Percentiles rank a stretch among this genome's conserved stretches.
phyloP scores from a whole-genome alignment of 2,113 vertebrate genomes.

The Menidia beryllina region DNA sequence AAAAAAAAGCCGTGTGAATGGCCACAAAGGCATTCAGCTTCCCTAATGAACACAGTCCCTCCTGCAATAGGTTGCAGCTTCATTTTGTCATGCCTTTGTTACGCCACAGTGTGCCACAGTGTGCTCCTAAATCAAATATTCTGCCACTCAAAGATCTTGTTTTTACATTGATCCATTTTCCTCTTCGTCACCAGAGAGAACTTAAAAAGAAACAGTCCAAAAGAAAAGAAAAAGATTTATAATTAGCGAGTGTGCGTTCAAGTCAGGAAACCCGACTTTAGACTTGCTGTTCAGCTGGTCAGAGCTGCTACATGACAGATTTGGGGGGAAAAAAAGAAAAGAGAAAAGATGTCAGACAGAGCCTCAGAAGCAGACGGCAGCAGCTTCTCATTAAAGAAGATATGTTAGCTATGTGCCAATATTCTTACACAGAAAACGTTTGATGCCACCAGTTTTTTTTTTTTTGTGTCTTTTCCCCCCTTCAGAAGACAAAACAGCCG shows the following conservation, averaged over 20 bases:
- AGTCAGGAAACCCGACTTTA: neutral
- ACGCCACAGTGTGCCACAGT: too few species aligned
- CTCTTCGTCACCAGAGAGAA: slow-evolving; percentile 5
- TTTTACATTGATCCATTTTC: neutral
- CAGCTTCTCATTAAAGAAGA: neutral
- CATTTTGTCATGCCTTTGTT: too few species aligned
- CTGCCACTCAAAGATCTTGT: neutral
- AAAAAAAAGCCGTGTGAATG: too few species aligned
- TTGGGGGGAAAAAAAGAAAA: neutral
- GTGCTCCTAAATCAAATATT: neutral
- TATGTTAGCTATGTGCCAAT: neutral
- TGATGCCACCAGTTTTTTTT: slow-evolving; percentile 3
- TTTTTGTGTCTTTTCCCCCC: slow-evolving; percentile 15
- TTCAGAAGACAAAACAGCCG: slow-evolving; percentile 32
- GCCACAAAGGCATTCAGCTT: too few species aligned
- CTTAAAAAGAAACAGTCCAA: neutral
- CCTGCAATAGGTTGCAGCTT: too few species aligned
- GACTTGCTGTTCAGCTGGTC: slow-evolving; percentile 3
- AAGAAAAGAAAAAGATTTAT: neutral
- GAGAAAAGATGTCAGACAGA: neutral
- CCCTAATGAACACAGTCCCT: too few species aligned
- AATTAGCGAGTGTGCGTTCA: neutral
- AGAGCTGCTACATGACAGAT: neutral
- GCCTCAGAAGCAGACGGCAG: neutral
- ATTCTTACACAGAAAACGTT: neutral